These are phyloP conservation scores for Leptobrachium leishanense DNA, from an alignment of 2,113 vertebrate species.

Conservation along the genomic window DNA sequence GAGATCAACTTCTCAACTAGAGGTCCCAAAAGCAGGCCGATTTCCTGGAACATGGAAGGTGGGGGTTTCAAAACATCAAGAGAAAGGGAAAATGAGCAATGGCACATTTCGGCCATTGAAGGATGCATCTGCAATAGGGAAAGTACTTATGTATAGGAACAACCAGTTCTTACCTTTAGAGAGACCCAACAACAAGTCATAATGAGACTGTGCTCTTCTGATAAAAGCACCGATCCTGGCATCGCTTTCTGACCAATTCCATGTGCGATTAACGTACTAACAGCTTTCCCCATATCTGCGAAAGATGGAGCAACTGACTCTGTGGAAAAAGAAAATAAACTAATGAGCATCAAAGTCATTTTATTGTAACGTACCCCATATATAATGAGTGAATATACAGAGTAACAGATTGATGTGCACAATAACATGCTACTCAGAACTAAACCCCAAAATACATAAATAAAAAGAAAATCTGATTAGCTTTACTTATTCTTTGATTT, in stretches of 20 bases:
- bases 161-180: slow-evolving; percentile 72
- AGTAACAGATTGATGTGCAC: too few relatives aligned
- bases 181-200: slow-evolving; percentile 92
- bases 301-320: slow-evolving; percentile 79
- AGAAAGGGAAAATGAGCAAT: too few relatives aligned
- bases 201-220: slow-evolving; percentile 83
- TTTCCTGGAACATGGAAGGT: slow-evolving; percentile 59
- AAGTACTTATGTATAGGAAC: background rate
- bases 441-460: background rate
- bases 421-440: too few relatives aligned
- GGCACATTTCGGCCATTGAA: background rate
- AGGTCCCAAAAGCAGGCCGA: slow-evolving; percentile 72
- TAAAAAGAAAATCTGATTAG: too few relatives aligned
- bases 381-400: too few relatives aligned
- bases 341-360: too few relatives aligned
- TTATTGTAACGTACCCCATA: too few relatives aligned
- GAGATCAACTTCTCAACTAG: slow-evolving; percentile 69
- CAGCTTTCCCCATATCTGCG: slow-evolving; percentile 86
- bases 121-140: background rate
- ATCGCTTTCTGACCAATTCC: slow-evolving; percentile 54
- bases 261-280: slow-evolving; percentile 73
- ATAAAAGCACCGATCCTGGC: slow-evolving; percentile 71
- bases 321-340: background rate
- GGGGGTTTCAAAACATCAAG: too few relatives aligned
- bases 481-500: too few relatives aligned